Conservation (phyloP, 2,113 vertebrate species). For the Tetrax tetrax region DNA sequence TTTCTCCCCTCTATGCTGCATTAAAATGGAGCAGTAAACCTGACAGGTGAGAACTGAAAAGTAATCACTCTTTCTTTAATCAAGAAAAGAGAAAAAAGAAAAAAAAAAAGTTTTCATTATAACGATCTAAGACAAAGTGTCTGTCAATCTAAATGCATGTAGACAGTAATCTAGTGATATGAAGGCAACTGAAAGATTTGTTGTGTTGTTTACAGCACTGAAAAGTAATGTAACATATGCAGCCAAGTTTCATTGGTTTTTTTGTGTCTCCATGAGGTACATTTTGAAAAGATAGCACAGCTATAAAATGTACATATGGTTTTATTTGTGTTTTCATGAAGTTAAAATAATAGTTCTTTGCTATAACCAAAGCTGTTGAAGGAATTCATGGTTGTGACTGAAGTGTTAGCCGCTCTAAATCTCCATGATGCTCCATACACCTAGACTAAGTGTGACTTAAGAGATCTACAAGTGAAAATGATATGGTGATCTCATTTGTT, state of each 20-base stretch:
- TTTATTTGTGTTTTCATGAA: not conserved
- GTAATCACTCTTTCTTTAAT: not conserved
- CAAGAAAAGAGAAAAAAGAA: not conserved
- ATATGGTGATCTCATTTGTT: not conserved
- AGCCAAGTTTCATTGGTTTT: not conserved
- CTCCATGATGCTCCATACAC: fast-evolving
- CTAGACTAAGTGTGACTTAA: not conserved
- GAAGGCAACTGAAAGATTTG: not conserved
- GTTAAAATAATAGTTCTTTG: not conserved
- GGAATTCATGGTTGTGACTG: not conserved
- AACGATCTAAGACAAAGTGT: not conserved
- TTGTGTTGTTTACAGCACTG: not conserved
- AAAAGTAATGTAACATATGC: not conserved
- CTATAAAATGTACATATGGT: not conserved
- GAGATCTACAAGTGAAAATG: not conserved
- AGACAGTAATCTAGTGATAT: not conserved
- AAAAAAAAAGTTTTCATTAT: not conserved
- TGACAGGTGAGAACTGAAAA: slow-evolving; percentile 92
- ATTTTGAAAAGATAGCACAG: not conserved
- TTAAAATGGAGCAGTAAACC: slow-evolving; percentile 98
- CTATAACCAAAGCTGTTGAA: not conserved
- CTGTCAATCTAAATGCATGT: not conserved
- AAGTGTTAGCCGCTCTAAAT: not conserved
- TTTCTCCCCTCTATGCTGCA: slow-evolving; percentile 84
- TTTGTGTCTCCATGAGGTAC: not conserved